Evolutionary conservation across 92 coral and sea anemone species (phyloP), one percentile per base, ranked within the genome.

Genomic region (Heliopora coerulea): DNA sequence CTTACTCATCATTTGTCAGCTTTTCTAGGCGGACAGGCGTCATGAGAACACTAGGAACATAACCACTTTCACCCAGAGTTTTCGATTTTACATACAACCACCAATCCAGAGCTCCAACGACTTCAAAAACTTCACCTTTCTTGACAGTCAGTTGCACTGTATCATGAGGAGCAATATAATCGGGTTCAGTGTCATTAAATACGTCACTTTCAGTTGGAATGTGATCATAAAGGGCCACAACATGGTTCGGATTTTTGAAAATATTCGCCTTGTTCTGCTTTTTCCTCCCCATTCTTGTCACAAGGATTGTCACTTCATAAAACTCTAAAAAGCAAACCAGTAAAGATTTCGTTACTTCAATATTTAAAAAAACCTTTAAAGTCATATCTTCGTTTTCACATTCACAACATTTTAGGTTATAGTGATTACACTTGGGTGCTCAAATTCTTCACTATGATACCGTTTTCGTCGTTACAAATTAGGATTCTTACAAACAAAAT

Each of bases 31-130:
- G 83, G 9, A 91, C 61, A 3, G 97, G 97, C n/a, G 86, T 96
- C 35, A 89, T 88, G 52, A 85, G 78, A 27, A 83, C 37, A 57
- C 97, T 91, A 10, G 96, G 96, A 35, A 91, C 82, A 75, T 89
- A 91, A 25, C 97, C 97, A 31, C 75, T 72, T 21, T 84, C 73
- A 26, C 70, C 96, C 26, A 50, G 68, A 13, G 40, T 80, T 34
- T 75, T 62, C 56, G 61, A 74, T 49, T 74, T 80, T 23, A 86
- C 97, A 84, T 81, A 84, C 41, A 91, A 58, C 97, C 97, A 91
- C 97, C 97, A 91, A 59, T 85, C 83, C 25, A 89, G 81, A 29
- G 78, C 83, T 18, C 85, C 91, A 46, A 84, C 65, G 3, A 89
- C 87, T 54, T 75, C 87, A 86, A 91, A 89, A 66, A 68, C 89